Conservation (phyloP, 2,888 invertebrate species). For the Galerucella nymphaeae region DNA sequence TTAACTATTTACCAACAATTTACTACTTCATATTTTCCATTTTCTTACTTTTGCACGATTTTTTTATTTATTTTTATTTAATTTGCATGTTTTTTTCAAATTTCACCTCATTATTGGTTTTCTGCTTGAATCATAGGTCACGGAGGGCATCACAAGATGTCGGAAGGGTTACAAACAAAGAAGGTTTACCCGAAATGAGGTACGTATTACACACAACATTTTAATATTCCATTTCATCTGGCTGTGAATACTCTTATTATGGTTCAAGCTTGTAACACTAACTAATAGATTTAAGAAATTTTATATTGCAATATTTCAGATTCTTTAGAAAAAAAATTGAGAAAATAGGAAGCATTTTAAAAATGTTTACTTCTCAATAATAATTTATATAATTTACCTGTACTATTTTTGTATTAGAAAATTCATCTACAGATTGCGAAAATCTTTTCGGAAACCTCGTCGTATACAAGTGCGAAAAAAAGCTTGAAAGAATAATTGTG, state of each 20-base stretch:
- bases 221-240: constrained; percentile 12
- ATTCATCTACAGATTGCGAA: too few species aligned
- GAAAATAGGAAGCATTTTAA: too few species aligned
- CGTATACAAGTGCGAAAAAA: too few species aligned
- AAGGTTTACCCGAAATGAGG: constrained; percentile 59
- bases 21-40: neutral
- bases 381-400: too few species aligned
- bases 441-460: too few species aligned
- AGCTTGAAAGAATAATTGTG: too few species aligned
- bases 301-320: too few species aligned
- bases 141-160: constrained; percentile 88
- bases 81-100: constrained; percentile 50
- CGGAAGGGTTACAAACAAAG: constrained; percentile 67
- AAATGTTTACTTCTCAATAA: too few species aligned
- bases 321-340: too few species aligned
- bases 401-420: too few species aligned
- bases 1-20: neutral
- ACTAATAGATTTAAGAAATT: neutral
- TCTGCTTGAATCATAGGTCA: constrained; percentile 76
- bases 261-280: neutral
- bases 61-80: constrained; percentile 20
- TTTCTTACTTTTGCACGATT: constrained; percentile 45
- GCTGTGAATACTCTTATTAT: neutral
- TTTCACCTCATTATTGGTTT: constrained; percentile 54
- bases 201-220: constrained; percentile 51